Conservation (phyloP, 2,888 invertebrate species). For the Lottia gigantea region DNA sequence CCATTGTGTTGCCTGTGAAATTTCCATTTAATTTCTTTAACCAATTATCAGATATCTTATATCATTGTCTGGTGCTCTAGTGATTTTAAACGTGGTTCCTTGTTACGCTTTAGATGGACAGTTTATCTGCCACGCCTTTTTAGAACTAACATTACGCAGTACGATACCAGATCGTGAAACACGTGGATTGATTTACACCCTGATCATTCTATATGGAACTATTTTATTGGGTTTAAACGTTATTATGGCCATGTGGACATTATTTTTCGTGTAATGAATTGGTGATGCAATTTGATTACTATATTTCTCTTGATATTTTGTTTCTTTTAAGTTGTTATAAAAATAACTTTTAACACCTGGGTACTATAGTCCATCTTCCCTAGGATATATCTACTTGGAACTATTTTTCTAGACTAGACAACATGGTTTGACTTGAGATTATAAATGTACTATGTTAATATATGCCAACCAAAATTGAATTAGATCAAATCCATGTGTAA, state of each 20-base stretch:
- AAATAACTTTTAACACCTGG: no score
- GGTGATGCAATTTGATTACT: no score
- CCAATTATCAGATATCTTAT: conserved; percentile 73
- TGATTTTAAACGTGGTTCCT: conserved; percentile 89
- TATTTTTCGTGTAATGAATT: conserved; percentile 43
- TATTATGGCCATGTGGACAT: conserved; percentile 71
- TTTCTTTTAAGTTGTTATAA: no score
- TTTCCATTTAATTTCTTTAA: conserved; percentile 11
- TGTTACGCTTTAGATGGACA: conserved; percentile 95
- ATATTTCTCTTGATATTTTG: no score
- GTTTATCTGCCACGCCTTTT: conserved; percentile 78
- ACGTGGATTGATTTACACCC: conserved; percentile 76
- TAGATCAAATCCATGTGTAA: no score
- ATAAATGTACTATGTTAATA: no score
- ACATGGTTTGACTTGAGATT: no score
- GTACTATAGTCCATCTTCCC: no score
- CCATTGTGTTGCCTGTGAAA: conserved; percentile 39
- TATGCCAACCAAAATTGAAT: no score
- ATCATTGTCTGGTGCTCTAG: conserved; percentile 85
- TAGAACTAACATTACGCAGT: conserved; percentile 61
- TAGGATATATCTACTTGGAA: no score
- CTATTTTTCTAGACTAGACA: no score
- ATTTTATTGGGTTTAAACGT: conserved; percentile 76
- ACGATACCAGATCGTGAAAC: conserved; percentile 55
- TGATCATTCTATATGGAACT: conserved; percentile 81